Percentiles rank a stretch among this genome's conserved stretches.
These are phyloP conservation scores for Centropus unirufus DNA, from an alignment of 2,113 vertebrate genomes.

Conservation along the genomic window DNA sequence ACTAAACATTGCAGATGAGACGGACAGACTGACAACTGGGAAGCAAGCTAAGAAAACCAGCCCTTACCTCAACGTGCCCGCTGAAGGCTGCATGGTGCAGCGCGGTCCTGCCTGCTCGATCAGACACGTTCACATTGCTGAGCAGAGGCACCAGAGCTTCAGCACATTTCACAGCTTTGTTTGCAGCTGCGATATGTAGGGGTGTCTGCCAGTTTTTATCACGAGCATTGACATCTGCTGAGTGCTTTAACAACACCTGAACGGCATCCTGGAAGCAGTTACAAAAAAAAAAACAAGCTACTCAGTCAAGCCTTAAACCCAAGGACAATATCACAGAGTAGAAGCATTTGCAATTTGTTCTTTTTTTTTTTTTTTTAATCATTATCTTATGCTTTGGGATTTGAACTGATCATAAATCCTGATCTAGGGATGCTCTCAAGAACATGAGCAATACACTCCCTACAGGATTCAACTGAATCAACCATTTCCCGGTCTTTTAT, in stretches of 20 bases:
- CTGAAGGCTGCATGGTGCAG: conserved; percentile 98
- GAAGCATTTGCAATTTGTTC: background rate
- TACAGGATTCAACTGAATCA: background rate
- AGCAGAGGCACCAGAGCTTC: conserved; percentile 95
- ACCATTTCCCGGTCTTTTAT: background rate
- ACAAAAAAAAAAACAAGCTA: background rate
- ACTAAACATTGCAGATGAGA: background rate
- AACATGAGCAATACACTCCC: background rate
- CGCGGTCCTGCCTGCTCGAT: conserved; percentile 93
- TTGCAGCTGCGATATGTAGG: conserved; percentile 94
- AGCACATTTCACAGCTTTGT: conserved; percentile 96
- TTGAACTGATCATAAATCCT: background rate
- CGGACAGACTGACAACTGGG: rapidly evolving
- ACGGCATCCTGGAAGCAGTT: conserved; percentile 89
- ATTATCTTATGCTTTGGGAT: background rate
- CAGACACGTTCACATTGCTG: conserved; percentile 96
- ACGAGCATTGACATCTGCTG: conserved; percentile 95
- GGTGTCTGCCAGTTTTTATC: conserved; percentile 99
- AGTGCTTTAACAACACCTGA: conserved; percentile 96
- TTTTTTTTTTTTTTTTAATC: background rate
- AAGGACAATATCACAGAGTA: background rate
- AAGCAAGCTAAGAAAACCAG: background rate
- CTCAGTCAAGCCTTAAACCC: background rate
- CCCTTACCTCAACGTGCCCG: conserved; percentile 91
- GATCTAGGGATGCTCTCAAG: background rate